Percentiles rank a stretch among this genome's conserved stretches.
Evolutionary conservation across 2,888 invertebrate genomes (phyloP).

Genomic region (Pilophorus perplexus): DNA sequence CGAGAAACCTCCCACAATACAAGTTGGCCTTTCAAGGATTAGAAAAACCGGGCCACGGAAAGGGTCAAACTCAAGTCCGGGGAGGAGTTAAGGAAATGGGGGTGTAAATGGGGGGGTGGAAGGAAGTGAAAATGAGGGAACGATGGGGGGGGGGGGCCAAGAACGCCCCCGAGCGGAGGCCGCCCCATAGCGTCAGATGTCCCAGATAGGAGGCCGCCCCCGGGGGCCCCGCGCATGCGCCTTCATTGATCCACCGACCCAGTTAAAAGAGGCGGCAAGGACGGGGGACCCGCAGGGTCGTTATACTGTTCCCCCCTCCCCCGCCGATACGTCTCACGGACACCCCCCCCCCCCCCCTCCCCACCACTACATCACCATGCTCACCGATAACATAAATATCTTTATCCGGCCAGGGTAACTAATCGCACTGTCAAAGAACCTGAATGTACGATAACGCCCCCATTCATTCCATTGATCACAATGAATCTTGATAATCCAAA

Average conservation of each 20-base stretch:
- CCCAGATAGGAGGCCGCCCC: conserved; percentile 32
- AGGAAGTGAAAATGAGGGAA: neutral
- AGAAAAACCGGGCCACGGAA: conserved; percentile 35
- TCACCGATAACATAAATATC: conserved; percentile 18
- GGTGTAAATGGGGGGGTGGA: neutral
- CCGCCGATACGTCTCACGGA: neutral
- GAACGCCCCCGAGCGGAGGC: neutral
- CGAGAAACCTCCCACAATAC: no score
- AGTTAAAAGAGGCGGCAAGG: conserved; percentile 33
- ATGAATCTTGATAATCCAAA: no score
- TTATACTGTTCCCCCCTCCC: conserved; percentile 14
- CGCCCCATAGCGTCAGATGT: conserved; percentile 29
- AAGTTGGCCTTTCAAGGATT: no score
- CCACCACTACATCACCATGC: neutral
- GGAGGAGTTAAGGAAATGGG: neutral
- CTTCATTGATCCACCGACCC: conserved; percentile 40
- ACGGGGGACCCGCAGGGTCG: conserved; percentile 32
- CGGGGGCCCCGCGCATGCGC: conserved; percentile 29
- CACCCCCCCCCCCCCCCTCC: neutral
- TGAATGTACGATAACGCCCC: no score
- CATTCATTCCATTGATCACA: no score
- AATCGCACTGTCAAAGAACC: no score
- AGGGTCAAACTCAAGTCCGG: neutral
- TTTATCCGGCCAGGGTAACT: conserved; percentile 1
- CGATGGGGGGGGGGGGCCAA: neutral